Conservation (phyloP, 2,797 vertebrate species). For the Pseudochirops cupreus region DNA sequence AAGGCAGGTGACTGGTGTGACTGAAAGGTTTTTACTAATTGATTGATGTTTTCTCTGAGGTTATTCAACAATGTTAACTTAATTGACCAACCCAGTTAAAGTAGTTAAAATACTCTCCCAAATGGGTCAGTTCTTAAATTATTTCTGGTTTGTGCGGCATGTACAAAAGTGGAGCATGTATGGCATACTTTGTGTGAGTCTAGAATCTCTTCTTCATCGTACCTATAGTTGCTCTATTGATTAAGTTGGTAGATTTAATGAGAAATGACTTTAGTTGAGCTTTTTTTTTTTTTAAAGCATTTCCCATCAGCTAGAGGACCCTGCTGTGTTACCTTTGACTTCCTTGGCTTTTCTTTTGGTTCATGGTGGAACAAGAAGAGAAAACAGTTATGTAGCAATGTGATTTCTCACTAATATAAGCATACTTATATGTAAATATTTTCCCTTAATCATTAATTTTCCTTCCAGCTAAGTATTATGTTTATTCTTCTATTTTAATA, state of each 20-base stretch:
- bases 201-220: neutral
- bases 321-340: too few relatives aligned
- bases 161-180: neutral
- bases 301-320: too few relatives aligned
- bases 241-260: neutral
- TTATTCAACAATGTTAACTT: constrained; percentile 32
- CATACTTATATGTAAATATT: neutral
- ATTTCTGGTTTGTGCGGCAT: neutral
- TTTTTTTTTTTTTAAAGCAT: neutral
- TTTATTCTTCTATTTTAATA: neutral
- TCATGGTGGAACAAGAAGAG: neutral
- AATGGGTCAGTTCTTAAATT: constrained; percentile 24
- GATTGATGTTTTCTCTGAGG: constrained; percentile 42
- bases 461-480: neutral
- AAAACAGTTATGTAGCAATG: neutral
- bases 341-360: neutral
- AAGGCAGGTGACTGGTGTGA: constrained; percentile 26
- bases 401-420: neutral
- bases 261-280: neutral
- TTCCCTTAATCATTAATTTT: neutral
- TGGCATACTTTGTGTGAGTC: neutral
- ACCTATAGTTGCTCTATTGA: neutral
- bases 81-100: constrained; percentile 8
- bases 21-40: constrained; percentile 54
- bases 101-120: constrained; percentile 27